phyloP scores from a whole-genome alignment of 1,140 invertebrate species.

The Ectropis grisescens region DNA sequence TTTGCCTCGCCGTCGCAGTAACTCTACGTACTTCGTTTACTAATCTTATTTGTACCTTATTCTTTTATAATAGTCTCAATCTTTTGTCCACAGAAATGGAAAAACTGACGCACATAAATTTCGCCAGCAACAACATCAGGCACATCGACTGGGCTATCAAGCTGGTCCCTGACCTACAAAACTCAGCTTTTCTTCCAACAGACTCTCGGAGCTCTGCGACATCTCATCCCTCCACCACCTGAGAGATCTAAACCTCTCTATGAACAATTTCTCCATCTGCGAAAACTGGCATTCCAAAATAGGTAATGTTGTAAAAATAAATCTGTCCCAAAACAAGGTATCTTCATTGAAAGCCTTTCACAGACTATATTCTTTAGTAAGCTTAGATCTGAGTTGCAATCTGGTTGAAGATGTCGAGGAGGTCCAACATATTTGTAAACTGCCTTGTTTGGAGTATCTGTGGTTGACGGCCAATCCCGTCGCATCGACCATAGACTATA shows the following conservation, averaged over 20 bases:
- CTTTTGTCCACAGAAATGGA: slow-evolving; percentile 73
- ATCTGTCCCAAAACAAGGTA: slow-evolving; percentile 89
- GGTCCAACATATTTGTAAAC: slow-evolving; percentile 80
- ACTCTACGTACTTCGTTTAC: no score
- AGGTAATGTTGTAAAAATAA: slow-evolving; percentile 90
- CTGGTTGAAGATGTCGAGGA: slow-evolving; percentile 84
- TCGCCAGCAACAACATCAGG: slow-evolving; percentile 84
- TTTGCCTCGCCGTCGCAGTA: no score
- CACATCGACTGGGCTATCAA: slow-evolving; percentile 85
- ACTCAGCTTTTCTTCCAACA: slow-evolving; percentile 83
- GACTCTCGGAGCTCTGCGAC: slow-evolving; percentile 81
- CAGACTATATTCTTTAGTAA: slow-evolving; percentile 87
- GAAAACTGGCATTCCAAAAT: slow-evolving; percentile 87
- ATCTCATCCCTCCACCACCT: slow-evolving; percentile 84
- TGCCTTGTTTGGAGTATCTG: slow-evolving; percentile 90
- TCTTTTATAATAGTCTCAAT: no score
- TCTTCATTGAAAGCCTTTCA: slow-evolving; percentile 81
- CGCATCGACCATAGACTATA: slow-evolving; percentile 87
- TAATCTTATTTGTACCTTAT: no score
- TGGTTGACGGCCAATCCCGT: slow-evolving; percentile 91
- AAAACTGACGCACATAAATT: slow-evolving; percentile 77
- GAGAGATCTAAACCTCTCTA: slow-evolving; percentile 81
- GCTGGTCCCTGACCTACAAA: slow-evolving; percentile 82
- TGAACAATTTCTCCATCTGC: slow-evolving; percentile 80
- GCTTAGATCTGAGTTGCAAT: slow-evolving; percentile 90